Percentiles rank a stretch among this genome's conserved stretches.
phyloP scores from a whole-genome alignment of 2,113 vertebrate species.

The Platichthys stellatus region DNA sequence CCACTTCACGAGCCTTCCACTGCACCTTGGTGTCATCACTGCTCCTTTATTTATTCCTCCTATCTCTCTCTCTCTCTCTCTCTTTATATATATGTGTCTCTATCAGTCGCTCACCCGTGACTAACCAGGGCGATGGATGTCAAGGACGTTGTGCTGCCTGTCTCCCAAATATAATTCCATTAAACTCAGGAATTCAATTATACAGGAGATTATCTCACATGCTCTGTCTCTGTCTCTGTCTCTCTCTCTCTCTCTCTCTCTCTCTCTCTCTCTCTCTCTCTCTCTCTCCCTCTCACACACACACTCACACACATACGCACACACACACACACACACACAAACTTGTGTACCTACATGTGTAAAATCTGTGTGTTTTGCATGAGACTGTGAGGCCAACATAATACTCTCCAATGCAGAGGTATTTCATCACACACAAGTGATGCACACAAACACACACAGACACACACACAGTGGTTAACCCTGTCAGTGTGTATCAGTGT shows the following conservation, averaged over 20 bases:
- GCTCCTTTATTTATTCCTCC: not conserved
- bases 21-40: constrained; percentile 21
- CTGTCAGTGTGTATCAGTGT: constrained; percentile 64
- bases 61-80: not conserved
- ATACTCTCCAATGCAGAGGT: no score
- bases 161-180: constrained; percentile 72
- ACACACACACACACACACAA: constrained; percentile 2
- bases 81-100: constrained; percentile 17
- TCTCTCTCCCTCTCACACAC: constrained; percentile 5
- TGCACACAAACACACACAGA: no score
- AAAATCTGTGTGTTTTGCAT: not conserved
- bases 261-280: no score
- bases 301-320: not conserved
- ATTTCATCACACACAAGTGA: not conserved
- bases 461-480: constrained; percentile 37
- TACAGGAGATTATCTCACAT: constrained; percentile 61
- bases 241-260: no score
- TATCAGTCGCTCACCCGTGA: constrained; percentile 35
- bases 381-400: no score
- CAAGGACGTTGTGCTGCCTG: constrained; percentile 64
- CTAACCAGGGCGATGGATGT: constrained; percentile 51
- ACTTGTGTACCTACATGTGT: not conserved
- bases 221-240: not conserved
- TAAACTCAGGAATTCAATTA: constrained; percentile 72
- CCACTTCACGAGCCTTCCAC: constrained; percentile 37